phyloP scores from a whole-genome alignment of 2,888 invertebrate genomes.

The Hypercompe scribonia region DNA sequence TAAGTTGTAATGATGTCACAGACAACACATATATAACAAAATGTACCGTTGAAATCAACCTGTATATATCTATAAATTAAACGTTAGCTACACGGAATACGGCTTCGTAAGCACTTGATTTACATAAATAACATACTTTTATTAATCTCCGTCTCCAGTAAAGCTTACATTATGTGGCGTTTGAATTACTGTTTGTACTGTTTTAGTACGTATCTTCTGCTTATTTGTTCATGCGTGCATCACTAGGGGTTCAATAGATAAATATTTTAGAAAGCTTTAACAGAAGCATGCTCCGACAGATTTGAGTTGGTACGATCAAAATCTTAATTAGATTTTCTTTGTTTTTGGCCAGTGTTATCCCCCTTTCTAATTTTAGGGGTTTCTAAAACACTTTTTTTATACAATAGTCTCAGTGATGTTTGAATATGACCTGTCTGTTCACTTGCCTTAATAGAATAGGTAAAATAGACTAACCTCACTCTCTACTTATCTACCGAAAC shows the following conservation, averaged over 20 bases:
- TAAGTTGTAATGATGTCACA: not conserved
- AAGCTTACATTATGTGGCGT: slow-evolving; percentile 7
- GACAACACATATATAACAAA: not conserved
- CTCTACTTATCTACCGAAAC: not conserved
- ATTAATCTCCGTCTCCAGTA: slow-evolving; percentile 33
- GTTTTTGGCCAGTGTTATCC: too few relatives aligned
- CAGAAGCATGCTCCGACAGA: too few relatives aligned
- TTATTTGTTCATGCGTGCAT: not conserved
- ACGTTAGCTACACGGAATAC: slow-evolving; percentile 63
- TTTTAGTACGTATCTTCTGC: not conserved
- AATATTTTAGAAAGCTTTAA: too few relatives aligned
- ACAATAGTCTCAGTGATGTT: too few relatives aligned
- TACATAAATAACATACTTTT: slow-evolving; percentile 58
- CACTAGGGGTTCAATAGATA: not conserved
- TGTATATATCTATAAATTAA: slow-evolving; percentile 68
- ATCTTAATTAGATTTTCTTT: too few relatives aligned
- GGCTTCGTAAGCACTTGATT: slow-evolving; percentile 63
- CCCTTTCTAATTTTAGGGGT: too few relatives aligned
- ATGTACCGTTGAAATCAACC: not conserved
- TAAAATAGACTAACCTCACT: not conserved
- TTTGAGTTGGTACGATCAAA: too few relatives aligned
- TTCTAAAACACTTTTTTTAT: too few relatives aligned
- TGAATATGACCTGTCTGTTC: too few relatives aligned
- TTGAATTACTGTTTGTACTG: not conserved
- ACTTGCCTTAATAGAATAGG: not conserved